Evolutionary conservation across 2,113 vertebrate species (phyloP).

Genomic region (Eira barbara): DNA sequence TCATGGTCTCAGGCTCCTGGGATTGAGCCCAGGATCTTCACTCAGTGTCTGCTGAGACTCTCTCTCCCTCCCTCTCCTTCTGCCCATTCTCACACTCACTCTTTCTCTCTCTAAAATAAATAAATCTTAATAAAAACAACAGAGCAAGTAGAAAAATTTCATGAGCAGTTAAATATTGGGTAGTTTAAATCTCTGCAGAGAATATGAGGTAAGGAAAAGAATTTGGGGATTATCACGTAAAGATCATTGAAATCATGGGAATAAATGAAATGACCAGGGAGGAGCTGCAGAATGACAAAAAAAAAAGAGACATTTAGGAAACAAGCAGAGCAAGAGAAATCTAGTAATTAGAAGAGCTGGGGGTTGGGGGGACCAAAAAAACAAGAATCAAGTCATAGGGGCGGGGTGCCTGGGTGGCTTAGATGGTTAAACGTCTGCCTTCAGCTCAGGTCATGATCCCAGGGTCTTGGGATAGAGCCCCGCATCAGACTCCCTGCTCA

Average conservation of each 20-base stretch:
- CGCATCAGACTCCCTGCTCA: too few relatives aligned
- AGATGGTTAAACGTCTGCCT: too few relatives aligned
- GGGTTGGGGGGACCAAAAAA: neutral
- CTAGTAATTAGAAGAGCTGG: neutral
- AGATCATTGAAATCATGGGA: neutral
- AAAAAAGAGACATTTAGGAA: neutral
- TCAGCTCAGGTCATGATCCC: too few relatives aligned
- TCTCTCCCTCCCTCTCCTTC: neutral
- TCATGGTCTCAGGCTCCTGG: neutral
- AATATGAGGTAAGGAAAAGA: neutral
- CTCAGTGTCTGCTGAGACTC: neutral
- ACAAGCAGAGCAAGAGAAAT: neutral
- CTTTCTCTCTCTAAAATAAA: neutral
- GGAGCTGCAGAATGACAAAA: neutral
- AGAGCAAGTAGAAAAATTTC: neutral
- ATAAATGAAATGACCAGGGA: neutral
- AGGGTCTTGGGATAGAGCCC: too few relatives aligned
- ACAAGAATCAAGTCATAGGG: neutral
- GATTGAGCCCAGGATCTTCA: neutral
- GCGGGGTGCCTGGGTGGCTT: too few relatives aligned
- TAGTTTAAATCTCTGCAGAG: neutral
- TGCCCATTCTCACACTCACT: neutral
- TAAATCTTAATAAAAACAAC: neutral
- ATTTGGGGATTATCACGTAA: neutral
- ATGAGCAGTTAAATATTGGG: neutral